Base-by-base conservation (phyloP, 2,888 invertebrate species). In the Drosophila formosana region DNA sequence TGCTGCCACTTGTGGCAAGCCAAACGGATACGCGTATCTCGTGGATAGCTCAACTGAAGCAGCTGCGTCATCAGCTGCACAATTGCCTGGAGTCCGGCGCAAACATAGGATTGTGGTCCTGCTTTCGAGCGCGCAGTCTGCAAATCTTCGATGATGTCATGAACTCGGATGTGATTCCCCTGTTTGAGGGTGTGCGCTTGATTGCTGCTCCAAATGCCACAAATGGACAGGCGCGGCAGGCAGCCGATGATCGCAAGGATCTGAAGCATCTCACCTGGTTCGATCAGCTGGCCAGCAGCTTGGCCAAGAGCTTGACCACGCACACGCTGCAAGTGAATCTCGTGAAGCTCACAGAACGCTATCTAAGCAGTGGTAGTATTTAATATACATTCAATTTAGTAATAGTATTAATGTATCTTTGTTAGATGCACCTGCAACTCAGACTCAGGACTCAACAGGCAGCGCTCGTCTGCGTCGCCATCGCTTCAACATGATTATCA, bases 401-500 rank as follows among this genome's bases (percentile, higher is more conserved):
- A 18, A 18, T 18, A 18, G 18, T 18, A 18, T 23, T 8, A n/a
- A 4, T 34, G 46, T 6, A n/a, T 63, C n/a, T 56, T 45, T 49
- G 23, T 4, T 25, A 76, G 76, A 66, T 26, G 37, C 18, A 0
- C 18, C 66, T 1, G 45, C 37, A 2, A 30, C n/a, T 41, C 37
- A 25, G 4, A 18, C 18, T 18, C 11, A 32, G 1, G 82, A 88
- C 45, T 46, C 72, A 0, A 61, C 79, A 46, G 90, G 89, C 5
- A 90, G 85, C 49, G 91, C 86, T 1, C 89, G 92, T 92, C 93
- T 88, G 93, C 94, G 95, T 43, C 94, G 95, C 0, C 94, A 95
- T 32, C 94, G 95, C 4, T 94, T 95, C 58, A 94, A 95, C 49
- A 95, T 96, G 94, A 94, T 96, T 92, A 95, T 96, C 0, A 94